Base-by-base conservation (phyloP, 1,140 invertebrate species). In the Papilio polyxenes region DNA sequence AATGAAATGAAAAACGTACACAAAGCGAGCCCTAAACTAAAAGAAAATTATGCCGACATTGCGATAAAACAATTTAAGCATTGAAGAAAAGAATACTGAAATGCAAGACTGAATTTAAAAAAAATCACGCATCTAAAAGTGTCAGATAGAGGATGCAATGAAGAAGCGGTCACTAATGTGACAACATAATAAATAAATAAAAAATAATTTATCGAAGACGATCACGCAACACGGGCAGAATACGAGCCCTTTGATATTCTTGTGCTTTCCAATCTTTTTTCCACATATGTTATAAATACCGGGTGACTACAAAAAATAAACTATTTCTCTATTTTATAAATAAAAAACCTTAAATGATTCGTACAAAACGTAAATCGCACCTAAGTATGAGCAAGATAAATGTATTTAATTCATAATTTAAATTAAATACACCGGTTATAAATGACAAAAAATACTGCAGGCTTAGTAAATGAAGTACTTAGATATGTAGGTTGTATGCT, bases 131-230 rank as follows among this genome's bases (percentile, higher is more conserved):
- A 83, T 65, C 75, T 84, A 85, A 83, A 76, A 49, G 48, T 79
- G 79, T 72, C 65, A 81, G 59, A 81, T 72, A 80, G 49, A 56
- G 84, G 84, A 83, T 83, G 84, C 84, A 85, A 51, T 76, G 82
- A 82, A 76, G 75, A 83, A 85, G 79, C 84, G 81, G 81, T 81
- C 74, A 77, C 84, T 85, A 85, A 72, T 56, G 75, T 76, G 81
- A 81, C 79, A 78, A 82, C n/a, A 83, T 59, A 20, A 49, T 74
- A 75, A 44, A 81, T 48, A 20, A 49, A 65, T 79, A 53, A 72
- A 81, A 74, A 62, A 75, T 40, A 81, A 59, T 59, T 17, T 81
- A 83, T 79, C 4, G 11, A 59, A 44, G 23, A 72, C 37, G 37
- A 80, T 65, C 59, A 80, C 76, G 74, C 75, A 81, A 81, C 80